A percentile compares a stretch with the other conserved stretches of the same genome.
These are phyloP conservation scores for Campopleginae sp. DNA, from an alignment of 2,888 invertebrate species.

Conservation along the genomic window DNA sequence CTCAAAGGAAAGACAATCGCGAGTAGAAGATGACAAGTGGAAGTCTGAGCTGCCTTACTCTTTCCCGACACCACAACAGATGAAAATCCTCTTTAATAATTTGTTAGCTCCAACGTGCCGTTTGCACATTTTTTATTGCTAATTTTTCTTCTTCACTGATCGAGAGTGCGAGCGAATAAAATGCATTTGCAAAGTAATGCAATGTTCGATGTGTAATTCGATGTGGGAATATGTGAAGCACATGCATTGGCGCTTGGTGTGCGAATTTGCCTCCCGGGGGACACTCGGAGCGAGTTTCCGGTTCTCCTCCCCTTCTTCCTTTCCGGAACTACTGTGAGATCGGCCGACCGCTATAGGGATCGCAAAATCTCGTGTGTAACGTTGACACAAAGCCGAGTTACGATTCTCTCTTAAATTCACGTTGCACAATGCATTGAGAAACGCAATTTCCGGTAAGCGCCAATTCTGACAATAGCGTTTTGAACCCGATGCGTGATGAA, in stretches of 20 bases:
- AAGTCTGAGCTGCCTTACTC: constrained; percentile 7
- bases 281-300: constrained; percentile 63
- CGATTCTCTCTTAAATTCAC: constrained; percentile 3
- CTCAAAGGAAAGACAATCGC: constrained; percentile 8
- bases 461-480: constrained; percentile 18
- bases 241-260: constrained; percentile 21
- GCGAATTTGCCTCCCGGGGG: constrained; percentile 52
- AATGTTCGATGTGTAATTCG: constrained; percentile 4
- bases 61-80: constrained; percentile 9
- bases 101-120: not conserved
- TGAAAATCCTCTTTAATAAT: not conserved
- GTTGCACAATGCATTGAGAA: constrained; percentile 13
- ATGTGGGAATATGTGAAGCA: constrained; percentile 34
- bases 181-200: not conserved
- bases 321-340: constrained; percentile 13
- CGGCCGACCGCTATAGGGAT: constrained; percentile 35
- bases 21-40: constrained; percentile 46
- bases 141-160: not conserved
- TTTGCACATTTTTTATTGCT: not conserved
- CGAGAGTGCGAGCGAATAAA: not conserved
- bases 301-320: constrained; percentile 56
- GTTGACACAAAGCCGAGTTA: not conserved
- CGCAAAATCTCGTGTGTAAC: constrained; percentile 23
- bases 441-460: constrained; percentile 11
- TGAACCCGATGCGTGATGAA: constrained; percentile 3